These are phyloP conservation scores for Baronia brevicornis DNA, from an alignment of 2,888 invertebrate genomes.

Conservation along the genomic window DNA sequence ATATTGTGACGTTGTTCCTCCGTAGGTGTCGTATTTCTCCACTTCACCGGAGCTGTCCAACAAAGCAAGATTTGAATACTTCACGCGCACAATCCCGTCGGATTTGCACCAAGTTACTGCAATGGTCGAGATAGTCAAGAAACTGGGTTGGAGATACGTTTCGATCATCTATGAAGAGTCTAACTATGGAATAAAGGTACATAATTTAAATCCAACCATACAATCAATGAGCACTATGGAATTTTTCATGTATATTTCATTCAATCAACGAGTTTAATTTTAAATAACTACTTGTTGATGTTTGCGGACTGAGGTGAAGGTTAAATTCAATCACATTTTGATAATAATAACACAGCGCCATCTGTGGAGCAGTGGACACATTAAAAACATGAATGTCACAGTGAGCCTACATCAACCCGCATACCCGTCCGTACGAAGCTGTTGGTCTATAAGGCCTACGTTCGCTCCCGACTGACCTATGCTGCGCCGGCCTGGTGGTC, in stretches of 20 bases:
- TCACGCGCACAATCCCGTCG: slow-evolving; percentile 94
- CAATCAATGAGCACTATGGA: neutral
- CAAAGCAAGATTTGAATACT: slow-evolving; percentile 95
- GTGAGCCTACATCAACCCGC: too few relatives aligned
- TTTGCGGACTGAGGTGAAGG: too few relatives aligned
- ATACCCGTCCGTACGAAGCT: too few relatives aligned
- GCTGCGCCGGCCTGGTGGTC: too few relatives aligned
- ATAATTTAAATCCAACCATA: slow-evolving; percentile 18
- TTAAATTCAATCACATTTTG: too few relatives aligned
- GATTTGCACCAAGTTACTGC: slow-evolving; percentile 90
- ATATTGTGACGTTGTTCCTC: neutral
- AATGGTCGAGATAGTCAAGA: slow-evolving; percentile 93
- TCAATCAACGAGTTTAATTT: slow-evolving; percentile 1
- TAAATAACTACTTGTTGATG: neutral
- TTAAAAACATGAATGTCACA: too few relatives aligned
- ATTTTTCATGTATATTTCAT: slow-evolving; percentile 5
- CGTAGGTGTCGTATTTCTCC: slow-evolving; percentile 95
- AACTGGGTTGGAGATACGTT: slow-evolving; percentile 94
- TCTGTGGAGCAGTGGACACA: too few relatives aligned
- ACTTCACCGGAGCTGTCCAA: slow-evolving; percentile 95
- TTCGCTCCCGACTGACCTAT: too few relatives aligned
- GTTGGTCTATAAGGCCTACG: too few relatives aligned
- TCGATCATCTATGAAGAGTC: slow-evolving; percentile 97
- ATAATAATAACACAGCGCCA: too few relatives aligned
- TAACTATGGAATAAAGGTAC: slow-evolving; percentile 95